Evolutionary conservation across 2,888 invertebrate genomes (phyloP), one percentile per base, ranked within the genome.

Genomic region (Proisotoma minuta): DNA sequence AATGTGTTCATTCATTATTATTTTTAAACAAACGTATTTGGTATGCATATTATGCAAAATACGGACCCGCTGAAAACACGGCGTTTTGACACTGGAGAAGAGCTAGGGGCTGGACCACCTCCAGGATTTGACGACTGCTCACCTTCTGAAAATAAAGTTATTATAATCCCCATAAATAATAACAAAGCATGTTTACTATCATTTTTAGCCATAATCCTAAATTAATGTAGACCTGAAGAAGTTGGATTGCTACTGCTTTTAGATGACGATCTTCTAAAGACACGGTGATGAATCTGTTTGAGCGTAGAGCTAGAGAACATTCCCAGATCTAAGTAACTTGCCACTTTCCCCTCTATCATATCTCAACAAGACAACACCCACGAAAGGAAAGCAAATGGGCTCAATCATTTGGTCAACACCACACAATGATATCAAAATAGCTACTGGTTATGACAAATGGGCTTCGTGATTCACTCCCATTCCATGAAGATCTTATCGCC

Each of bases 21-120:
- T n/a, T 26, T 47, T 43, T n/a, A 23, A 40, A 24, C 43, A 20
- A 62, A 22, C 12, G 24, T 43, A 20, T 18, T 47, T 52, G 26
- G 48, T 20, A 49, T 43, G 48, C 26, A 56, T 40, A 43, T 43
- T 50, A 4, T 10, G 27, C 12, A n/a, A n/a, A 5, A 39, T 18
- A 57, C 89, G 88, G 80, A 91, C 91, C 88, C 87, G 77, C 88
- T 88, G 75, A 91, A 91, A 53, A 87, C 89, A 71, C 89, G 84
- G 64, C 90, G 82, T 77, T 91, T 91, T 77, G 90, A 91, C 57
- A 91, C 89, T 24, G 89, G 89, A 61, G 91, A 91, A 52, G 88
- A 89, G 52, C 85, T 86, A 72, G 82, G 83, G 59, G 81, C 81
- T 53, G 81, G 81, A 78, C 76, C 81, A 76, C 76, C 77, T 75